A percentile compares a stretch with the other conserved stretches of the same genome.
These are phyloP conservation scores for Trachelus tabidus DNA, from an alignment of 2,888 invertebrate species.

Conservation along the genomic window DNA sequence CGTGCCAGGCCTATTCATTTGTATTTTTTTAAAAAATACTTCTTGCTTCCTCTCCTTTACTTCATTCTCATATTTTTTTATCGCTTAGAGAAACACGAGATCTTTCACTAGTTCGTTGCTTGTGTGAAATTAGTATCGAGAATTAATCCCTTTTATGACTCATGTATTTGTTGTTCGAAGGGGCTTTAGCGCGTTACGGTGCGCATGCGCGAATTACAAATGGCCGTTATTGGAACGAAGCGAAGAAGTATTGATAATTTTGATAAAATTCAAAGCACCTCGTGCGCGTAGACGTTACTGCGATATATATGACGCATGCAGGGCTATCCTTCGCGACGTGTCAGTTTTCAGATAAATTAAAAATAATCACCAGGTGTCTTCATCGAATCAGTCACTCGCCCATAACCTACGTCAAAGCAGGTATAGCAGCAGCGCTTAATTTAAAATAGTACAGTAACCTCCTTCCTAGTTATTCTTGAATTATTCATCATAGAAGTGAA, in stretches of 20 bases:
- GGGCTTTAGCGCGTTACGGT: neutral
- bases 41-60: neutral
- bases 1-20: constrained; percentile 29
- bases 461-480: neutral
- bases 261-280: neutral
- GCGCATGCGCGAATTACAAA: neutral
- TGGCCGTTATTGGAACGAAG: neutral
- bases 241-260: neutral
- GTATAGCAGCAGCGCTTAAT: neutral
- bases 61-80: neutral
- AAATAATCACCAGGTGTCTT: neutral
- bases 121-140: neutral
- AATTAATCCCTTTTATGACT: neutral
- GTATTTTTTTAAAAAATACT: neutral
- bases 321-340: neutral
- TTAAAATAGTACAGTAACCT: neutral
- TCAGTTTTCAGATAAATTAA: neutral
- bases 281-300: neutral
- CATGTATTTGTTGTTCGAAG: neutral
- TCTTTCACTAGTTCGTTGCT: neutral
- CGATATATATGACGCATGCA: neutral
- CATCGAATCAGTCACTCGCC: neutral
- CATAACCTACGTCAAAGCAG: neutral
- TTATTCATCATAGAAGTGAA: neutral
- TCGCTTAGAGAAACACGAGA: neutral